Conservation (phyloP, 53 echinoderm and acorn worm species). For the Luidia sarsii region DNA sequence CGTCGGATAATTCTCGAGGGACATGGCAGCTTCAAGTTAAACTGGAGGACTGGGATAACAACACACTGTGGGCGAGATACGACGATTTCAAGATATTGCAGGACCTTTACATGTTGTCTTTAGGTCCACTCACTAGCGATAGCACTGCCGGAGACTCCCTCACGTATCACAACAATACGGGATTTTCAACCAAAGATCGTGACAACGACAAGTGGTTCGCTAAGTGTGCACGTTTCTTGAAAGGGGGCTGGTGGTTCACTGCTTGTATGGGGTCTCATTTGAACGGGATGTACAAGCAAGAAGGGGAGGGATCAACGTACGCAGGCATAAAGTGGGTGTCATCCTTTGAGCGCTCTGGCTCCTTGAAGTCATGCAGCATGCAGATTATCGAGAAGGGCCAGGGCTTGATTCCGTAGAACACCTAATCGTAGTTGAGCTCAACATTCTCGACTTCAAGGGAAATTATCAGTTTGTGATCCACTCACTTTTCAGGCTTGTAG, state of each 20-base stretch:
- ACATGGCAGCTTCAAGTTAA: slow-evolving; percentile 4
- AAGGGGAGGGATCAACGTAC: no score
- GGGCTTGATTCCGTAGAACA: no score
- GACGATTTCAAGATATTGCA: no score
- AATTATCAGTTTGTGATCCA: no score
- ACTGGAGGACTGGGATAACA: background rate
- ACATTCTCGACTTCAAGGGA: no score
- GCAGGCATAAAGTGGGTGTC: no score
- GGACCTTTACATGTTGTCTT: background rate
- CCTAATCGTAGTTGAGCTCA: no score
- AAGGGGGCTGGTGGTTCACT: slow-evolving; percentile 19
- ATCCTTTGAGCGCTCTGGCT: no score
- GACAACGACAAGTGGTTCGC: background rate
- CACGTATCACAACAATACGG: background rate
- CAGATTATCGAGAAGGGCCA: no score
- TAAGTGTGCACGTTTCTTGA: background rate
- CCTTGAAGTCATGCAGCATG: no score
- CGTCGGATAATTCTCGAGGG: background rate
- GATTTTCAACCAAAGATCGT: slow-evolving; percentile 18
- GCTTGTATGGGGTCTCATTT: background rate
- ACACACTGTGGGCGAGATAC: background rate
- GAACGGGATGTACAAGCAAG: slow-evolving; percentile 10
- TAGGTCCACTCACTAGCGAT: no score
- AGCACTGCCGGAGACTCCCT: slow-evolving; percentile 17
- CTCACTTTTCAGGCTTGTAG: no score